Evolutionary conservation across 2,797 vertebrate genomes (phyloP), one percentile per base, ranked within the genome.

Genomic region (Notoglanidium macrostoma): DNA sequence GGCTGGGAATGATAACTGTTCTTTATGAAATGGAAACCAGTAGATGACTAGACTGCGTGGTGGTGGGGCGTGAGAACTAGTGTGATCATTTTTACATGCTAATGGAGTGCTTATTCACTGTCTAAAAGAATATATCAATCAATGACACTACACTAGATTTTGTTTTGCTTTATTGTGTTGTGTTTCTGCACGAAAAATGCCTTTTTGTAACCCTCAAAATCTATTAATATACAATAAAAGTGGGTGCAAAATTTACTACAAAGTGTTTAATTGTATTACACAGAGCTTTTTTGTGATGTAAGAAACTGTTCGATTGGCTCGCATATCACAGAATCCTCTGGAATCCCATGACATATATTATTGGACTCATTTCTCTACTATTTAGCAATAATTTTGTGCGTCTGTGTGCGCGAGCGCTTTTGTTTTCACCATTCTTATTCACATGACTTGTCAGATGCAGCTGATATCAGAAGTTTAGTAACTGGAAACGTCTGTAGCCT

Each of bases 391-490:
- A 40, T 40, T 40, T 40, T 68, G 32, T 35, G 67, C 35, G 67
- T 35, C 32, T 40, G 68, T 68, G 46, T 68, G 46, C 29, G 32
- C 29, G 35, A 54, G 74, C 17, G 67, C 59, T 5, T 51, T 68
- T 19, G 88, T 0, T 65, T 59, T 0, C 35, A 21, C 40, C 26
- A 26, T 26, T 65, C 46, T 19, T 3, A 29, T 72, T 73, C 67
- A 72, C 82, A 84, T 59, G 54, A 55, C 32, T 35, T 44, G 32
- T 70, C 77, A 26, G 40, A 49, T 49, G 21, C 79, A 65, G 70
- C 68, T 74, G 79, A 76, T 83, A 80, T 80, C 35, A 65, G 70
- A 83, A 74, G 55, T 74, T 35, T 61, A 78, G 54, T 82, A 51
- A 82, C 74, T 61, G 54, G 80, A 73, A 73, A 55, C 73, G 29